phyloP scores from a whole-genome alignment of 2,888 invertebrate species.

The Doris montereyensis region DNA sequence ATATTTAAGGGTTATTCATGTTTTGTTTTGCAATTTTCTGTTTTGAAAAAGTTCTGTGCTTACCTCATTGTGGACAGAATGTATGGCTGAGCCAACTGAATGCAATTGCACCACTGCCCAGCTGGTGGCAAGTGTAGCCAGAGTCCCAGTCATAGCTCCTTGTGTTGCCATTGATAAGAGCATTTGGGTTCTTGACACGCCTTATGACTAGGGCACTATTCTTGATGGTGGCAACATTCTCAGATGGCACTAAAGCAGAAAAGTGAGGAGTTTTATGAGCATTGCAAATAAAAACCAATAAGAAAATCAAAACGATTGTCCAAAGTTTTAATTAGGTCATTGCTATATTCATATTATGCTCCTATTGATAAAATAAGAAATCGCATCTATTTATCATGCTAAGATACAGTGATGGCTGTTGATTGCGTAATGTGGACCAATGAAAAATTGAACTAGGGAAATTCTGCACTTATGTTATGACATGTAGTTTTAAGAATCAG shows the following conservation, averaged over 20 bases:
- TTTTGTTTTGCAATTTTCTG: too few relatives aligned
- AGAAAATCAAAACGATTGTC: neutral
- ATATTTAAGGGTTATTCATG: too few relatives aligned
- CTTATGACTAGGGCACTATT: slow-evolving; percentile 94
- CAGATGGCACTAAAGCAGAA: slow-evolving; percentile 79
- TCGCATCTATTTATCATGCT: too few relatives aligned
- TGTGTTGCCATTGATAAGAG: slow-evolving; percentile 94
- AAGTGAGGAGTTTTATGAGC: too few relatives aligned
- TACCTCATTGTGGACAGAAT: slow-evolving; percentile 88
- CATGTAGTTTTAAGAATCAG: too few relatives aligned
- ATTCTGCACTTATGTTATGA: too few relatives aligned
- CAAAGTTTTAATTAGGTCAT: neutral
- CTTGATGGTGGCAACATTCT: slow-evolving; percentile 93
- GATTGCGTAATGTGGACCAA: too few relatives aligned
- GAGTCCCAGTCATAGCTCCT: slow-evolving; percentile 98
- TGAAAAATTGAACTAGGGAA: too few relatives aligned
- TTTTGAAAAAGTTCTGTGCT: too few relatives aligned
- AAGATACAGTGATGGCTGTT: too few relatives aligned
- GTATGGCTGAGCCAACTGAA: slow-evolving; percentile 97
- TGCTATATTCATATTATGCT: neutral
- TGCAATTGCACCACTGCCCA: slow-evolving; percentile 85
- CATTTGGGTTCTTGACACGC: slow-evolving; percentile 95
- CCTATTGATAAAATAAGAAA: too few relatives aligned
- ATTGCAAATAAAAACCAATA: slow-evolving; percentile 6
- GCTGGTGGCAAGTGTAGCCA: slow-evolving; percentile 96